Evolutionary conservation across 2,113 vertebrate genomes (phyloP), one percentile per base, ranked within the genome.

Genomic region (Caranx ignobilis): DNA sequence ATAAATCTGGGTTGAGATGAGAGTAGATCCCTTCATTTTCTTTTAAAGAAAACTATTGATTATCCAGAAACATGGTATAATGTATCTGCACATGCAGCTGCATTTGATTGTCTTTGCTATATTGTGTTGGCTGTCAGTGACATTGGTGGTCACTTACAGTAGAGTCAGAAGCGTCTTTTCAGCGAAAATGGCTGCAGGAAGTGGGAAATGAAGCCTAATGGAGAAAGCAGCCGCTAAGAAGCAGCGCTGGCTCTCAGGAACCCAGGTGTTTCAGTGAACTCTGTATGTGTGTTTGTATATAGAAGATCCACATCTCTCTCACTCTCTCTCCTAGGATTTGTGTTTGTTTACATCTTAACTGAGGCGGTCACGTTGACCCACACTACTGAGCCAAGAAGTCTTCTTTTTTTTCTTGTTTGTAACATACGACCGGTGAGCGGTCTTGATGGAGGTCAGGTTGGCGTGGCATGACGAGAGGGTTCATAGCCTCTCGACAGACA

Each of bases 331-430:
- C 19, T 4, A 35, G 59, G 21, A 47, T 61, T 79, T 69, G 34
- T 26, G 48, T 87, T 64, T 85, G 83, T 90, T 89, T 66, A 78
- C 57, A 10, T 84, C 75, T 74, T 62, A 52, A 61, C 65, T 37
- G 18, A 19, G 54, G 21, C 26, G 10, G 19, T 61, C 37, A 13
- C 37, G 55, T 52, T 67, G 47, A 15, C 56, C 62, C 52, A 59
- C 11, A 54, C 11, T 13, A 32, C 39, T 26, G n/a, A 21, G 35
- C 48, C 37, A 31, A 78, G 34, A 70, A 34, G 43, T 71, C 70
- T 66, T 60, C 11, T 71, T 43, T 79, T 43, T 79, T 39, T 54
- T 43, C 39, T 19, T 60, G 18, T 47, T 61, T 37, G 37, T 79
- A 69, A 71, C 67, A 55, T 79, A 61, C 72, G 67, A 82, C 19